Evolutionary conservation across 2,888 invertebrate species (phyloP), one percentile per base, ranked within the genome.

Genomic region (Endotricha flammealis): DNA sequence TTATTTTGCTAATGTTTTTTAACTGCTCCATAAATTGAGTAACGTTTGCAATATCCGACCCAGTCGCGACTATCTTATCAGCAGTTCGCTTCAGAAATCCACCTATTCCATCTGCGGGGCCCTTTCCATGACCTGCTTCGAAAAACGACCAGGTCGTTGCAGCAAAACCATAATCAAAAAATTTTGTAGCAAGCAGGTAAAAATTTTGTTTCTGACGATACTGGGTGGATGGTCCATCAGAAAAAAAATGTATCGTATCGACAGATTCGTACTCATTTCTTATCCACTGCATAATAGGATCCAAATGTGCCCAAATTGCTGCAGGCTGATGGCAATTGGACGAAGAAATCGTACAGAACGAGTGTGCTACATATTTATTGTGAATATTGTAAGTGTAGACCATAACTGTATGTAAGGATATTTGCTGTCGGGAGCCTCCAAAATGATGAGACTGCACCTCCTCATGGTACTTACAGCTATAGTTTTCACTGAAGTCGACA

Each of bases 291-390:
- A 49, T 20, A 20, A 60, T 44, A 39, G 65, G 70, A 32, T 52
- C 38, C 16, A 75, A 37, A 45, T 75, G 69, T 6, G 63, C 62
- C 66, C 74, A 75, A 31, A 77, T 64, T 9, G 67, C 68, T 29
- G 53, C 48, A 22, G 69, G 61, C 30, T 56, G 53, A 54, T 77
- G 74, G 4, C 53, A 37, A 2, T 59, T 41, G 37, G 48, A 50
- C 38, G 58, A 38, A 6, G 64, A 69, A 2, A 75, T 36, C 13
- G 65, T 53, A 39, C 63, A 59, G 41, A 49, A 57, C 2, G 51
- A 53, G 17, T 33, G 11, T 16, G 29, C 33, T 13, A 36, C 12
- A 28, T 38, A 11, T 8, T 39, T 32, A 20, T 39, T 40, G 7
- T 38, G 34, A 17, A 10, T 24, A 23, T 44, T 38, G 29, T 44